Base-by-base conservation (phyloP, 1,140 invertebrate genomes). In the Teleopsis dalmanni region DNA sequence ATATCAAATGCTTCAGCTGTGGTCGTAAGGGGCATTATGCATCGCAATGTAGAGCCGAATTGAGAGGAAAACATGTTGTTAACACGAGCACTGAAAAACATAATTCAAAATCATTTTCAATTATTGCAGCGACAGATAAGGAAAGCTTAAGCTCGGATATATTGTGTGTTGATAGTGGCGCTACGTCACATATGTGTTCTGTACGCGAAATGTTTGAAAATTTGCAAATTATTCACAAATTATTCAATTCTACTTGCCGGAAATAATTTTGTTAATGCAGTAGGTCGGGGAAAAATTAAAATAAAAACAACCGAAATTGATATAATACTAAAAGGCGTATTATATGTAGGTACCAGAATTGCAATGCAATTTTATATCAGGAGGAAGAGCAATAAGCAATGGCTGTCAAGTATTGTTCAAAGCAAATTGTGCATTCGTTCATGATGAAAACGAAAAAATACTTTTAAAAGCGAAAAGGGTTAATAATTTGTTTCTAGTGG, bases 111-210 rank as follows among this genome's bases (percentile, higher is more conserved):
- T 9, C 29, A 9, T 31, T 9, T 31, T 31, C 29, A 9, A 31
- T 31, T n/a, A n/a, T n/a, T n/a, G n/a, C n/a, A n/a, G n/a, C n/a
- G n/a, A n/a, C n/a, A n/a, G n/a, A n/a, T n/a, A n/a, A n/a, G n/a
- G n/a, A n/a, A n/a, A n/a, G n/a, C n/a, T n/a, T 37, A 7, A 8
- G 8, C 14, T 7, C 11, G 6, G 21, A 27, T 4, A 26, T 31
- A 22, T 52, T 35, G 52, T 58, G 50, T 29, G n/a, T 58, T 10
- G 55, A 58, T 29, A 57, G 50, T 35, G 57, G 54, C 1, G 46
- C 34, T 3, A 50, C 57, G 13, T 42, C 50, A 4, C 57, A 58
- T n/a, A n/a, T 57, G 50, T 50, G 41, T 38, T 25, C n/a, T 3
- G n/a, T 53, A 7, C n/a, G 37, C 36, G 16, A 40, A 3, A 37